Percentiles rank a stretch among this genome's conserved stretches.
Conservation (phyloP, 1,140 invertebrate species). For the Oryctes rhinoceros region DNA sequence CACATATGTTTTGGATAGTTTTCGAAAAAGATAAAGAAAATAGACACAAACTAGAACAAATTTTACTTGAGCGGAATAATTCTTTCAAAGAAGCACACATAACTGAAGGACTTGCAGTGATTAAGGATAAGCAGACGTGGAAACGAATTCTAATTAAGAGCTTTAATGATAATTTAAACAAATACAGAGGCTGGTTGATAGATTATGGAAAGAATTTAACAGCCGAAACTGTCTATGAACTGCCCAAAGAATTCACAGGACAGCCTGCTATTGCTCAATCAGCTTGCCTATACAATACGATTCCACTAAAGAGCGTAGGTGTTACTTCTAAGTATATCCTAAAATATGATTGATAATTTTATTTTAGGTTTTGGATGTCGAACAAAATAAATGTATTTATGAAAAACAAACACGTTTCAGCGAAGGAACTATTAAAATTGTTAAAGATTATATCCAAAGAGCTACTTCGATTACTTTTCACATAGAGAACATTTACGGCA, state of each 20-base stretch:
- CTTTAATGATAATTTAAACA: neutral
- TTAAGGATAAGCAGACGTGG: neutral
- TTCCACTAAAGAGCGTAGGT: neutral
- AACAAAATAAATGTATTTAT: slow-evolving; percentile 8
- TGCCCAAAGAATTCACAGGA: neutral
- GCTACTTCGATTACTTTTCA: neutral
- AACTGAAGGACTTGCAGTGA: neutral
- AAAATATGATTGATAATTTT: neutral
- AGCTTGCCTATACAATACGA: neutral
- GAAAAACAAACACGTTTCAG: neutral
- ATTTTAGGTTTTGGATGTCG: slow-evolving; percentile 2
- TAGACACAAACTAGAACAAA: neutral
- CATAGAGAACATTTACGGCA: neutral
- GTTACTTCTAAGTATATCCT: neutral
- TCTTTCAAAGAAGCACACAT: neutral
- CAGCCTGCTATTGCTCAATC: neutral
- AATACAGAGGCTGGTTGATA: neutral
- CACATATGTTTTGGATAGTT: slow-evolving; percentile 8
- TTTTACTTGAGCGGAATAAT: neutral
- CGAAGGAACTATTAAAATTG: slow-evolving; percentile 19
- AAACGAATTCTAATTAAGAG: neutral
- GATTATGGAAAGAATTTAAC: neutral
- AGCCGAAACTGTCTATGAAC: neutral
- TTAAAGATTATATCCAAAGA: neutral
- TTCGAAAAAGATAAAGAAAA: neutral